Percentiles rank a stretch among this genome's conserved stretches.
phyloP scores from a whole-genome alignment of 2,113 vertebrate species.

The Cinclus cinclus region DNA sequence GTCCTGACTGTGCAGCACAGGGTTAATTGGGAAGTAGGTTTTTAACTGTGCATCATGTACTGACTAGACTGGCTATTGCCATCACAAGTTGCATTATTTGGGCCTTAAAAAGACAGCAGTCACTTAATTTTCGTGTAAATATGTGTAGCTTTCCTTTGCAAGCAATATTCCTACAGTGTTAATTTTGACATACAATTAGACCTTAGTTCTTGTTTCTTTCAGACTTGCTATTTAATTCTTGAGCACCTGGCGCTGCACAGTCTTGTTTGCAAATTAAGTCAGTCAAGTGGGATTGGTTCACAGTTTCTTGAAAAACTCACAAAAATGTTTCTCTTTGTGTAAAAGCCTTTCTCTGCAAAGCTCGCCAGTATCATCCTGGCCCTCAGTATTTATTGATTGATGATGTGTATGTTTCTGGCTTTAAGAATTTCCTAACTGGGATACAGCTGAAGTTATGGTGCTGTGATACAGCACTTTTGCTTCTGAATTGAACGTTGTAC shows the following conservation, averaged over 20 bases:
- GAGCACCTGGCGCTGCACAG: constrained; percentile 50
- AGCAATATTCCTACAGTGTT: background rate
- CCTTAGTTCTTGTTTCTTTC: background rate
- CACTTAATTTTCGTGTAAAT: background rate
- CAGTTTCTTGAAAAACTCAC: background rate
- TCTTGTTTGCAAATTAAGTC: constrained; percentile 25
- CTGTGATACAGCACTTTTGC: constrained; percentile 9
- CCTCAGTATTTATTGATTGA: background rate
- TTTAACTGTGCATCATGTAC: background rate
- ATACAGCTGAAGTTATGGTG: constrained; percentile 13
- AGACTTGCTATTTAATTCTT: constrained; percentile 5
- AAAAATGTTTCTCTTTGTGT: constrained; percentile 15
- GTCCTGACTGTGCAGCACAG: constrained; percentile 51
- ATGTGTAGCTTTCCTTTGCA: background rate
- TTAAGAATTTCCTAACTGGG: background rate
- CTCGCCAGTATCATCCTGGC: background rate
- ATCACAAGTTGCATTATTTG: background rate
- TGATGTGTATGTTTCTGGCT: constrained; percentile 31
- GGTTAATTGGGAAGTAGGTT: constrained; percentile 32
- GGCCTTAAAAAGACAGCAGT: background rate
- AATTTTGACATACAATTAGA: background rate
- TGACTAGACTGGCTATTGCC: background rate
- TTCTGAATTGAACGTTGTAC: constrained; percentile 37
- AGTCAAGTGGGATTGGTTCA: constrained; percentile 63
- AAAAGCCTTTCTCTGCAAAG: constrained; percentile 25